These are phyloP conservation scores for Eciton burchellii DNA, from an alignment of 1,140 invertebrate species.

Conservation along the genomic window DNA sequence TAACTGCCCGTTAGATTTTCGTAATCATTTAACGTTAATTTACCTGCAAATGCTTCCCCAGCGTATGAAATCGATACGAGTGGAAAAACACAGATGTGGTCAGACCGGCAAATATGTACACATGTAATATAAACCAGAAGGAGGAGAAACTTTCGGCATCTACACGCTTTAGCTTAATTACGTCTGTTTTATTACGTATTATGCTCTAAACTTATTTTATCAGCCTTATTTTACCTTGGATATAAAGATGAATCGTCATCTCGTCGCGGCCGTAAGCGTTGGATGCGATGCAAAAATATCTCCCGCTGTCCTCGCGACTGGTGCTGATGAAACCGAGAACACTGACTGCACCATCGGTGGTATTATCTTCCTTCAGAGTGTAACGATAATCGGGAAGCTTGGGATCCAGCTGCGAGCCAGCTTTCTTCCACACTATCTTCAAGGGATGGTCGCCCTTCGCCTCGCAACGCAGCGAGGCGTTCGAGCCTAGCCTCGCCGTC, in stretches of 20 bases:
- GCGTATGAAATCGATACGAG: too few species aligned
- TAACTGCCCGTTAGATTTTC: too few species aligned
- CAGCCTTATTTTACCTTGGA: slow-evolving; percentile 89
- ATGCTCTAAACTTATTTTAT: background rate
- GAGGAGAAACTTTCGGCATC: too few species aligned
- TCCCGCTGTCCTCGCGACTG: slow-evolving; percentile 94
- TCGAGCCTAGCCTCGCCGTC: slow-evolving; percentile 87
- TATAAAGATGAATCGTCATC: slow-evolving; percentile 95
- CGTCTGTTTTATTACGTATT: background rate
- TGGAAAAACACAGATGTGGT: too few species aligned
- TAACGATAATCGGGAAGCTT: slow-evolving; percentile 84
- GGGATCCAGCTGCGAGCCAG: slow-evolving; percentile 82
- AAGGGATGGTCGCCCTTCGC: slow-evolving; percentile 95
- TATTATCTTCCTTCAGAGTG: slow-evolving; percentile 82
- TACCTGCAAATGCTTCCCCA: too few species aligned
- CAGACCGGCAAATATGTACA: too few species aligned
- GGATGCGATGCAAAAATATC: slow-evolving; percentile 94
- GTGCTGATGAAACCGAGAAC: slow-evolving; percentile 93
- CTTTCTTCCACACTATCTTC: slow-evolving; percentile 92
- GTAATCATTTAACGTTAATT: too few species aligned
- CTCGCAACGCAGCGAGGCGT: slow-evolving; percentile 93
- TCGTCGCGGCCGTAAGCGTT: slow-evolving; percentile 96
- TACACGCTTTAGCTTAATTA: too few species aligned
- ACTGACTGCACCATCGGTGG: slow-evolving; percentile 90
- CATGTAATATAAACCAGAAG: too few species aligned